These are phyloP conservation scores for Sesia bembeciformis DNA, from an alignment of 2,888 invertebrate genomes.

Conservation along the genomic window DNA sequence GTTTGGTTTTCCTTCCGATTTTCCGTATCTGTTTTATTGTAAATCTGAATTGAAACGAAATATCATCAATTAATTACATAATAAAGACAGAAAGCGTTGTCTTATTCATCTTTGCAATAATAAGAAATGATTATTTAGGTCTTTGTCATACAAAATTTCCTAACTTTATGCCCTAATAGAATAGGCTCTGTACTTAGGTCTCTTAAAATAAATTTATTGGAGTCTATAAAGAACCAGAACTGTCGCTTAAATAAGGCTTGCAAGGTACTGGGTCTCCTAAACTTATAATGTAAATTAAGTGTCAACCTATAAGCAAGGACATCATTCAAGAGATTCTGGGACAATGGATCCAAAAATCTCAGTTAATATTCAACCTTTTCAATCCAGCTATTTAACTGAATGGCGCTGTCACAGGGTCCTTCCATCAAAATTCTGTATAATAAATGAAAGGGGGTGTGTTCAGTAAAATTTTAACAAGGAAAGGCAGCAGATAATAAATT, in stretches of 20 bases:
- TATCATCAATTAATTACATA: no score
- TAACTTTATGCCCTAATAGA: no score
- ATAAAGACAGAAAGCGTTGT: no score
- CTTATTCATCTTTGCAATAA: no score
- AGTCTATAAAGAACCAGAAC: no score
- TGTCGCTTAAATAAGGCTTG: no score
- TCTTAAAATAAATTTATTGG: no score
- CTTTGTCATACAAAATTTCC: no score
- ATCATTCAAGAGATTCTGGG: background rate
- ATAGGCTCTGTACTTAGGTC: no score
- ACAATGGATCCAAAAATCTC: background rate
- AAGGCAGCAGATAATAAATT: slow-evolving; percentile 15
- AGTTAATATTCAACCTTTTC: background rate
- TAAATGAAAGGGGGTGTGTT: background rate
- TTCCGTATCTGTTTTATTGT: background rate
- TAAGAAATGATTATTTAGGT: no score
- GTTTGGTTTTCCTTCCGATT: background rate
- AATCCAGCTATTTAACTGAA: background rate
- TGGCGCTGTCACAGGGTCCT: background rate
- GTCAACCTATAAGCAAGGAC: background rate
- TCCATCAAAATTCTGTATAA: background rate
- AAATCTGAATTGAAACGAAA: background rate
- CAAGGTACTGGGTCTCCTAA: no score
- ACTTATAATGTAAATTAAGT: no score
- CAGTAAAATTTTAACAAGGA: background rate